Evolutionary conservation across 2,113 vertebrate species (phyloP).

Genomic region (Macrotus californicus): DNA sequence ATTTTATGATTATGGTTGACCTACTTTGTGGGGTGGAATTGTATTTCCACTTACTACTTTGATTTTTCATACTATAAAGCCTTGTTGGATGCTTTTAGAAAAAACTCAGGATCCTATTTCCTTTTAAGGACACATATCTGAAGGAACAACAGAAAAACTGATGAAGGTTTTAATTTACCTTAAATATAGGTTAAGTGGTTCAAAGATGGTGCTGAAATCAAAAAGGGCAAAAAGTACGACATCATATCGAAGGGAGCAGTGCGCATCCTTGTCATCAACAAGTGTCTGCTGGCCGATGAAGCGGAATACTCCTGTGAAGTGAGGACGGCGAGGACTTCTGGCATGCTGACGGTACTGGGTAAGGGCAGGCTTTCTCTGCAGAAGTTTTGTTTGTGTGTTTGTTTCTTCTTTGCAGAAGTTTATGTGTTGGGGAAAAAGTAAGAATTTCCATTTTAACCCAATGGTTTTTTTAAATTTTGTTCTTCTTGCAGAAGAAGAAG

Average conservation of each 20-base stretch:
- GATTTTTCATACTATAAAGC: background rate
- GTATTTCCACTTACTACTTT: background rate
- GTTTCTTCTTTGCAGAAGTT: background rate
- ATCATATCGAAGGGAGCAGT: conserved; percentile 92
- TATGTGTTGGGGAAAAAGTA: background rate
- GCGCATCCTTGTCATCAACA: conserved; percentile 90
- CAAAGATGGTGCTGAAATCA: conserved; percentile 94
- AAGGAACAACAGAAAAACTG: conserved; percentile 84
- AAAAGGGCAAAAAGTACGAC: conserved; percentile 98
- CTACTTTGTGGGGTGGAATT: background rate
- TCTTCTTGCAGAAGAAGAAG: conserved; percentile 91
- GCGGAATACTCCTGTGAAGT: conserved; percentile 98
- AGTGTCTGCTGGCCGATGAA: conserved; percentile 94
- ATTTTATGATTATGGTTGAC: background rate
- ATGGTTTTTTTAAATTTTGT: background rate
- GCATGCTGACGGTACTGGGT: conserved; percentile 96
- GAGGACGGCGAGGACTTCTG: conserved; percentile 89
- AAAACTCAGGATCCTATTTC: conserved; percentile 88
- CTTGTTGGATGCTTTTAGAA: conserved; percentile 78
- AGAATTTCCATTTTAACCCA: background rate
- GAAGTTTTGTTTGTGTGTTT: background rate
- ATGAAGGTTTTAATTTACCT: conserved; percentile 43
- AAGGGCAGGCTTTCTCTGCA: conserved; percentile 56
- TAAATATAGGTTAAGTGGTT: conserved; percentile 92
- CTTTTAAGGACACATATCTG: conserved; percentile 84